Percentiles rank a stretch among this genome's conserved stretches.
phyloP scores from a whole-genome alignment of 2,797 vertebrate genomes.

The Sparus aurata region DNA sequence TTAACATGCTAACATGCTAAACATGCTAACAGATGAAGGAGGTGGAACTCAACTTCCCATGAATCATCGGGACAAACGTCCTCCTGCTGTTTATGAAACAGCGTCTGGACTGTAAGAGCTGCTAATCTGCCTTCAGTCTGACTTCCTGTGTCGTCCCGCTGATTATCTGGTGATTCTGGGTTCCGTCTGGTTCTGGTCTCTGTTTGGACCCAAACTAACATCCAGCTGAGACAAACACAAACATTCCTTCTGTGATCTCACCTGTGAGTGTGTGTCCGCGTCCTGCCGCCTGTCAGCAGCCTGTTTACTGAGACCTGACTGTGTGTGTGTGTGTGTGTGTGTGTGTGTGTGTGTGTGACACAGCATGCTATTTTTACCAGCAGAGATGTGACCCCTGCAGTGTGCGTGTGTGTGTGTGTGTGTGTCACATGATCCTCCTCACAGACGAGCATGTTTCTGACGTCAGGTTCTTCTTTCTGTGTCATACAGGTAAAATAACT shows the following conservation, averaged over 20 bases:
- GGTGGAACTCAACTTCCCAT: constrained; percentile 13
- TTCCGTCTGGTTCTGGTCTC: too few species aligned
- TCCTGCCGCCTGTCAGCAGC: constrained; percentile 32
- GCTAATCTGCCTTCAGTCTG: neutral
- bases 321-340: constrained; percentile 20
- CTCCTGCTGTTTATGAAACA: neutral
- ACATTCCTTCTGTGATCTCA: constrained; percentile 21
- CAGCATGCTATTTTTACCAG: constrained; percentile 64
- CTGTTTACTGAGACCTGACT: constrained; percentile 61
- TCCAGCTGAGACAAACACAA: neutral
- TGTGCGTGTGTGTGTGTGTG: neutral
- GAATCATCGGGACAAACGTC: neutral
- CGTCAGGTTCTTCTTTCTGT: too few species aligned
- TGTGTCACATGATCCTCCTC: constrained; percentile 16
- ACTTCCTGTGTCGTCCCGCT: neutral
- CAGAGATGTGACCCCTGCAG: constrained; percentile 28
- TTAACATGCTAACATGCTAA: neutral
- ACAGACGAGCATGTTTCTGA: too few species aligned
- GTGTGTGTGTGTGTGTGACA: constrained; percentile 41
- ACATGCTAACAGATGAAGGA: neutral
- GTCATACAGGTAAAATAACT: too few species aligned
- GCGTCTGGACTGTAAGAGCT: neutral
- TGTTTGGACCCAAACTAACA: neutral
- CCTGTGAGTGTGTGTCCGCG: constrained; percentile 34
- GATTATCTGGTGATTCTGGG: neutral